phyloP scores from a whole-genome alignment of 2,888 invertebrate genomes.

The Hesperia comma region DNA sequence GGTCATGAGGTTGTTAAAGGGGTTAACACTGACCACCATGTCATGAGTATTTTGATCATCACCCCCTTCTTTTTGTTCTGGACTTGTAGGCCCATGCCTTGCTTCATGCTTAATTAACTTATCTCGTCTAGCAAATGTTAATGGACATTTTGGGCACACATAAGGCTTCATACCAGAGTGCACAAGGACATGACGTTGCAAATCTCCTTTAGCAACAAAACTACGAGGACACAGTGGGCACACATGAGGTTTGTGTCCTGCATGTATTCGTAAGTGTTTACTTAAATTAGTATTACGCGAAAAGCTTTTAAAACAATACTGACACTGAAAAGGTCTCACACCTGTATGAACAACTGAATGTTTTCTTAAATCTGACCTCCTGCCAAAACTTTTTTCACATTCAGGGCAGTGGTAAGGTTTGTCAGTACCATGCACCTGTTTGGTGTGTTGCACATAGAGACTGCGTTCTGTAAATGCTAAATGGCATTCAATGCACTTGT shows the following conservation, averaged over 20 bases:
- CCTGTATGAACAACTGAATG: conserved; percentile 92
- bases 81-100: conserved; percentile 79
- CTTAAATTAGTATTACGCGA: conserved; percentile 90
- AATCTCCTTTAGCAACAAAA: conserved; percentile 87
- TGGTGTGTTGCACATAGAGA: conserved; percentile 86
- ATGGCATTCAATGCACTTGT: conserved; percentile 84
- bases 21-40: conserved; percentile 85
- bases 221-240: conserved; percentile 89
- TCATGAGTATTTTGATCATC: conserved; percentile 73
- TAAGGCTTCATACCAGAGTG: conserved; percentile 87
- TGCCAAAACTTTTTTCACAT: conserved; percentile 87
- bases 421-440: conserved; percentile 87
- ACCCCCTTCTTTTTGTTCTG: conserved; percentile 60
- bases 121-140: conserved; percentile 87
- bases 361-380: conserved; percentile 88
- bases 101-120: conserved; percentile 87
- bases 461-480: conserved; percentile 85
- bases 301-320: conserved; percentile 89
- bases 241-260: conserved; percentile 88
- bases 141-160: conserved; percentile 86
- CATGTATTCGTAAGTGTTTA: conserved; percentile 89
- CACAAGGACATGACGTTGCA: conserved; percentile 86
- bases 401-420: conserved; percentile 88
- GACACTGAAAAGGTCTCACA: conserved; percentile 88
- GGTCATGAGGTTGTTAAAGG: conserved; percentile 79